phyloP scores from a whole-genome alignment of 2,113 vertebrate genomes.

The Noctilio leporinus region DNA sequence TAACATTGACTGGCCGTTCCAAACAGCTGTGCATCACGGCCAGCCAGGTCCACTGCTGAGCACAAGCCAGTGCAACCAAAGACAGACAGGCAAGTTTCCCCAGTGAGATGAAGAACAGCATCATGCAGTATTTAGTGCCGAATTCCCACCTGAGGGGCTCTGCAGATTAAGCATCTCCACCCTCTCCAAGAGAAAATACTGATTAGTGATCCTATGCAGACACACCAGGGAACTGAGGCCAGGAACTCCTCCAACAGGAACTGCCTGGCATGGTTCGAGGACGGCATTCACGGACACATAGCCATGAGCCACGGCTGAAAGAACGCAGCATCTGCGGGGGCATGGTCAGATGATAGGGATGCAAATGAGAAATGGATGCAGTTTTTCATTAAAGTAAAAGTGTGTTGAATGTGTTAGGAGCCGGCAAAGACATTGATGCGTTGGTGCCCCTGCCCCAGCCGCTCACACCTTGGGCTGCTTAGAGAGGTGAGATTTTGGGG shows the following conservation, averaged over 20 bases:
- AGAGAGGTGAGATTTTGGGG: not conserved
- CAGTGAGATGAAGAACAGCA: not conserved
- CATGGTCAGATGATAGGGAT: not conserved
- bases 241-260: not conserved
- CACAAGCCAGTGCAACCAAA: not conserved
- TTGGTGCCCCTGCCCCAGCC: not conserved
- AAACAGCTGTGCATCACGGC: too few relatives aligned
- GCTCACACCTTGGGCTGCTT: not conserved
- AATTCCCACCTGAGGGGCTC: not conserved
- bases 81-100: too few relatives aligned
- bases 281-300: not conserved
- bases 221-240: not conserved
- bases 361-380: not conserved
- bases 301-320: not conserved
- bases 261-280: not conserved
- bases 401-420: too few relatives aligned
- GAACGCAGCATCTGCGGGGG: not conserved
- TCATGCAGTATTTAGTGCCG: not conserved
- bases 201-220: not conserved
- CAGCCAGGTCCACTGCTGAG: not conserved
- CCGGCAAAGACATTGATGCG: not conserved
- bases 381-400: not conserved
- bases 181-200: not conserved
- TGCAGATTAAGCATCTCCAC: not conserved
- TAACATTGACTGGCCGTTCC: not conserved